Conservation (phyloP, 2,888 invertebrate genomes). For the Pimpla rufipes region DNA sequence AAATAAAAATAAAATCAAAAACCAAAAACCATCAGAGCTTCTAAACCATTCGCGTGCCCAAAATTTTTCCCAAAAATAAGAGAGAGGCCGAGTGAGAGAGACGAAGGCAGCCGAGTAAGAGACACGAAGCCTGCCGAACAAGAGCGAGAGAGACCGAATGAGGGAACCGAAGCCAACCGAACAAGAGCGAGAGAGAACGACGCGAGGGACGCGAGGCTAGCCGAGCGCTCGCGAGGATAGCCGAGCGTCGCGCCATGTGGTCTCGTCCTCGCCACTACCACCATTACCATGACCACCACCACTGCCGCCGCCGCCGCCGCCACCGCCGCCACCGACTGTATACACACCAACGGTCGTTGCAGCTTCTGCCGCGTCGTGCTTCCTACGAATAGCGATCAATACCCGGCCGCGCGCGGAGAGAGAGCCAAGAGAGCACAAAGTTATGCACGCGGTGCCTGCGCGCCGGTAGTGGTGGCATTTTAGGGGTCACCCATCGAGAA, state of each 20-base stretch:
- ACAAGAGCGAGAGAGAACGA: slow-evolving; percentile 60
- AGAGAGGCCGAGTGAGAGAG: too few relatives aligned
- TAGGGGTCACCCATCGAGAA: slow-evolving; percentile 75
- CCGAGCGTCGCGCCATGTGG: slow-evolving; percentile 82
- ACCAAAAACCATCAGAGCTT: too few relatives aligned
- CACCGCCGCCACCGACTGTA: slow-evolving; percentile 27
- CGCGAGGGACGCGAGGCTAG: slow-evolving; percentile 55
- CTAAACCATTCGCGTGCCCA: too few relatives aligned
- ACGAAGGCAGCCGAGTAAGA: slow-evolving; percentile 52
- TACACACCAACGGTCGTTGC: slow-evolving; percentile 57
- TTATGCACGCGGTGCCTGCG: slow-evolving; percentile 77
- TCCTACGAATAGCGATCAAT: slow-evolving; percentile 81
- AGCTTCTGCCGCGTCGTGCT: slow-evolving; percentile 66
- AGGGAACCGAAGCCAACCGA: slow-evolving; percentile 35
- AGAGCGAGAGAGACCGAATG: slow-evolving; percentile 51
- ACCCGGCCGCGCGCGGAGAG: slow-evolving; percentile 72
- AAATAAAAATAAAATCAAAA: too few relatives aligned
- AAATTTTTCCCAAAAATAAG: too few relatives aligned
- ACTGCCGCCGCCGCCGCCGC: slow-evolving; percentile 13
- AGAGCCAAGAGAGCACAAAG: slow-evolving; percentile 81
- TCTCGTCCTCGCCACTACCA: slow-evolving; percentile 72
- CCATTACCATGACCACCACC: slow-evolving; percentile 11
- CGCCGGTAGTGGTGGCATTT: slow-evolving; percentile 72
- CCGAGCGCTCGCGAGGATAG: slow-evolving; percentile 76
- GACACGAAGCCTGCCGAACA: slow-evolving; percentile 4